Evolutionary conservation across 2,888 invertebrate species (phyloP).

Genomic region (Gastracanthus pulcherrimus): DNA sequence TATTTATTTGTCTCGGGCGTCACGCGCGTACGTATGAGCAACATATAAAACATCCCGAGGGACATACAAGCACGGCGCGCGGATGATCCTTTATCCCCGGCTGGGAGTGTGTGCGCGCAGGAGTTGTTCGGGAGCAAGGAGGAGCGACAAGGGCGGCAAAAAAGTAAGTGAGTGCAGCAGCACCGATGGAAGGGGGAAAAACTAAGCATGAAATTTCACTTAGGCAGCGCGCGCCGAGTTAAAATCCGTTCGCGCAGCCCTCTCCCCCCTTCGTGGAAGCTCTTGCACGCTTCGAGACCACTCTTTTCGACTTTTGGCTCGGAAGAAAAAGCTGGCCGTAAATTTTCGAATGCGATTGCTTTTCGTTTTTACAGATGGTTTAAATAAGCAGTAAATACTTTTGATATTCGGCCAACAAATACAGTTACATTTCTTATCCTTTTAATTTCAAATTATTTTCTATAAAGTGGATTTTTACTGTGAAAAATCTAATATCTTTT

Average conservation of each 20-base stretch:
- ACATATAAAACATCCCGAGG: slow-evolving; percentile 18
- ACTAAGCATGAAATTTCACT: slow-evolving; percentile 69
- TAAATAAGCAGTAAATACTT: no score
- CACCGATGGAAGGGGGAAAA: slow-evolving; percentile 58
- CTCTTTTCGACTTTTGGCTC: no score
- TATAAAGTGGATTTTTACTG: no score
- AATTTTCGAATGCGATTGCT: neutral
- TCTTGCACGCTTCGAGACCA: no score
- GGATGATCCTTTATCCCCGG: neutral
- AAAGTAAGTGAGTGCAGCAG: slow-evolving; percentile 32
- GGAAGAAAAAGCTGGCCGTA: neutral
- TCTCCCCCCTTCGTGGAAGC: no score
- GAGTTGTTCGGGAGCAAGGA: no score
- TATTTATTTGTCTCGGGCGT: slow-evolving; percentile 27
- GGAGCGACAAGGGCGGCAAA: neutral
- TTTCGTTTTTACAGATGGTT: no score
- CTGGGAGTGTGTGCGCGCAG: neutral
- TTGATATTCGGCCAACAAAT: no score
- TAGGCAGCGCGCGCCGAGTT: slow-evolving; percentile 56
- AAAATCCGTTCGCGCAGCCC: slow-evolving; percentile 25
- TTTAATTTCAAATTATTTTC: no score
- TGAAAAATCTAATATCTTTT: no score
- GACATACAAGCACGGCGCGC: neutral
- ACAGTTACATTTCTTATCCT: no score
- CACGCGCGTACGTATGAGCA: neutral